Evolutionary conservation across 2,888 invertebrate genomes (phyloP).

Genomic region (Campoplex capitator): DNA sequence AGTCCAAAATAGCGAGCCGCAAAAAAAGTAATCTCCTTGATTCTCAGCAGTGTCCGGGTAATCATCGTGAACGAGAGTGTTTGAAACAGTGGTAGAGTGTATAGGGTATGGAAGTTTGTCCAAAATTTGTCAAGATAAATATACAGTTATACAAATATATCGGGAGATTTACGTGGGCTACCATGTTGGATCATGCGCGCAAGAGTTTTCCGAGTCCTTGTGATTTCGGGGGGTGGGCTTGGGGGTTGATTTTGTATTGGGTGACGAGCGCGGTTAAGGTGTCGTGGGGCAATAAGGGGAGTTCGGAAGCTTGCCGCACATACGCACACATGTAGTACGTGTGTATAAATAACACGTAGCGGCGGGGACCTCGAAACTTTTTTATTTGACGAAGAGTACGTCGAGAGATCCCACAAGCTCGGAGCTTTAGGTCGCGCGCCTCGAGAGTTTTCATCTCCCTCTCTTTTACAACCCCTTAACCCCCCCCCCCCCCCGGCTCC

Average conservation of each 20-base stretch:
- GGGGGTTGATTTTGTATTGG: conserved; percentile 32
- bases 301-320: conserved; percentile 27
- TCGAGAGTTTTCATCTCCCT: conserved; percentile 48
- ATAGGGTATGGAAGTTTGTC: conserved; percentile 22
- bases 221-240: conserved; percentile 16
- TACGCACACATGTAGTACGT: too few species aligned
- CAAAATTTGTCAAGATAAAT: not conserved
- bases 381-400: conserved; percentile 59
- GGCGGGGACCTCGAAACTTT: conserved; percentile 58
- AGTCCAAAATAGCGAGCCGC: not conserved
- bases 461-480: conserved; percentile 1
- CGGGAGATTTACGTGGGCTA: conserved; percentile 68
- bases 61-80: conserved; percentile 7
- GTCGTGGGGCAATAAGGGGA: conserved; percentile 17
- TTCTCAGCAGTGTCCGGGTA: not conserved
- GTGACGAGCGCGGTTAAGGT: not conserved
- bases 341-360: conserved; percentile 16
- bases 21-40: not conserved
- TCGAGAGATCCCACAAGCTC: conserved; percentile 64
- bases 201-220: conserved; percentile 55
- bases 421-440: conserved; percentile 58
- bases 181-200: conserved; percentile 81
- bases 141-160: conserved; percentile 11
- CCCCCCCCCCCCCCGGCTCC: too few species aligned
- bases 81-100: conserved; percentile 17